These are phyloP conservation scores for Drosophila nr. medialis DNA, from an alignment of 2,888 invertebrate species.

Conservation along the genomic window DNA sequence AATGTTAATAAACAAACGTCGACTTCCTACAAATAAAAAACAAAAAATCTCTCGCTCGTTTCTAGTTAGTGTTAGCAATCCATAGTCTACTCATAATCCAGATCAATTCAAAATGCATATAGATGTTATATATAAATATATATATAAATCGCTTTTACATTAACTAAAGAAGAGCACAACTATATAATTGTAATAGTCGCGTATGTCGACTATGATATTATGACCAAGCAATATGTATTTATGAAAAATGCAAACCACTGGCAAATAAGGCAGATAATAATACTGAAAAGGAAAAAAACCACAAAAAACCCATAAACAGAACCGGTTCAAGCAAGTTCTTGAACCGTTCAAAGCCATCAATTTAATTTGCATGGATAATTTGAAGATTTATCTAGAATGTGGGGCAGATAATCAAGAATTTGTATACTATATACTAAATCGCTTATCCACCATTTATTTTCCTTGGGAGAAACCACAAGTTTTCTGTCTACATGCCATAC, in stretches of 20 bases:
- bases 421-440: slow-evolving; percentile 7
- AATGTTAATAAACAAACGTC: slow-evolving; percentile 40
- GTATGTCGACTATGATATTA: slow-evolving; percentile 25
- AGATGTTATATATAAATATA: slow-evolving; percentile 8
- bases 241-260: not conserved
- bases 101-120: slow-evolving; percentile 13
- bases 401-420: slow-evolving; percentile 1
- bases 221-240: slow-evolving; percentile 24
- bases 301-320: not conserved
- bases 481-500: slow-evolving; percentile 40
- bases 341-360: not conserved
- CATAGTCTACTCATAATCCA: slow-evolving; percentile 17
- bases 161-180: slow-evolving; percentile 36
- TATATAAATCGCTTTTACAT: slow-evolving; percentile 28
- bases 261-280: not conserved
- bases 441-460: slow-evolving; percentile 15
- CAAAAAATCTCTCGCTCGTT: slow-evolving; percentile 34
- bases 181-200: slow-evolving; percentile 31
- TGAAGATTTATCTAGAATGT: slow-evolving; percentile 6
- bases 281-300: not conserved
- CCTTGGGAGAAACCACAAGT: slow-evolving; percentile 20
- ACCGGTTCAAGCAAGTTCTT: slow-evolving; percentile 11
- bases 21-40: slow-evolving; percentile 47
- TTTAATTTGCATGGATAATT: slow-evolving; percentile 3
- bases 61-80: slow-evolving; percentile 26